Conservation (phyloP, 2,888 invertebrate species). For the Polydesmus complanatus region DNA sequence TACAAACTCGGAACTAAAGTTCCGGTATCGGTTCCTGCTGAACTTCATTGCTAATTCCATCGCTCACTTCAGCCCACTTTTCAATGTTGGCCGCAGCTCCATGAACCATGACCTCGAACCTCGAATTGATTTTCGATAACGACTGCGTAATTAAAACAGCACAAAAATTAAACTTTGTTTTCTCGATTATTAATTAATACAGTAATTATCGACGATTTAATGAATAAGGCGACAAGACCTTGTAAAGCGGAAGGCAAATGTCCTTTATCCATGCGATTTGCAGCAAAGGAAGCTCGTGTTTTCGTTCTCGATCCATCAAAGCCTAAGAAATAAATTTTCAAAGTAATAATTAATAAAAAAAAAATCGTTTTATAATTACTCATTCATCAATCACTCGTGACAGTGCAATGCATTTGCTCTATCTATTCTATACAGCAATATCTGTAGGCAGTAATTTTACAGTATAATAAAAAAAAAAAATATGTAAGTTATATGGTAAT, state of each 20-base stretch:
- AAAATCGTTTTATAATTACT: neutral
- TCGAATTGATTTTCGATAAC: slow-evolving; percentile 35
- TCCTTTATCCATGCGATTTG: slow-evolving; percentile 38
- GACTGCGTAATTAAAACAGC: slow-evolving; percentile 28
- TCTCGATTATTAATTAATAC: slow-evolving; percentile 4
- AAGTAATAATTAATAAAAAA: slow-evolving; percentile 5
- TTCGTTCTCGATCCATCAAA: slow-evolving; percentile 44
- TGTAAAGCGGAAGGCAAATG: slow-evolving; percentile 37
- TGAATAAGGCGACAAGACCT: slow-evolving; percentile 20
- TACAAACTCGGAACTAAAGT: too few species aligned
- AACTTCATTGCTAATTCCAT: too few species aligned
- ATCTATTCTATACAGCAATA: too few species aligned
- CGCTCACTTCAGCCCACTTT: slow-evolving; percentile 34
- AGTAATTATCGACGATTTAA: neutral
- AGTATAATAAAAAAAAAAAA: too few species aligned
- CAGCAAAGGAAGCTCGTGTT: slow-evolving; percentile 42
- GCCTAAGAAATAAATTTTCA: too few species aligned
- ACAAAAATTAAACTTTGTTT: too few species aligned
- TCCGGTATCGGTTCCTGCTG: too few species aligned
- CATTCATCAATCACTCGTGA: neutral
- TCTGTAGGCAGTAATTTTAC: too few species aligned
- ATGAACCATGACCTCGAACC: slow-evolving; percentile 35
- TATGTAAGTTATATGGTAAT: too few species aligned
- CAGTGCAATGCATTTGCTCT: too few species aligned
- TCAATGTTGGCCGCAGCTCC: slow-evolving; percentile 36